These are phyloP conservation scores for Hirtodrosophila confusa DNA, from an alignment of 2,888 invertebrate species.

Conservation along the genomic window DNA sequence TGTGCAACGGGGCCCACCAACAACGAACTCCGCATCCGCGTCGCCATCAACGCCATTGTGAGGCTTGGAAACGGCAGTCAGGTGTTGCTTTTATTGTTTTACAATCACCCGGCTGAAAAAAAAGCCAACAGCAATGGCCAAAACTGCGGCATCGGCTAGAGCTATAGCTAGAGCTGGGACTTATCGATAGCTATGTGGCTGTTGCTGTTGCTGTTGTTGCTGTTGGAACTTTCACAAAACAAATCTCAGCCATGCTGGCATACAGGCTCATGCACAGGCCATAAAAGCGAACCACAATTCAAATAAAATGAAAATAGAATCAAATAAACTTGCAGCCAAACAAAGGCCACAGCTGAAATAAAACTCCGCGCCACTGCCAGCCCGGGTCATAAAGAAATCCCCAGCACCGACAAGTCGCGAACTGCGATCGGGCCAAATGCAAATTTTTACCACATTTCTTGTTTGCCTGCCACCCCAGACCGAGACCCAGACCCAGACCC, in stretches of 20 bases:
- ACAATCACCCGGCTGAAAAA: constrained; percentile 67
- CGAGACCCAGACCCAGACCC: constrained; percentile 11
- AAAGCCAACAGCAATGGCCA: constrained; percentile 26
- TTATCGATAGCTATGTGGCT: constrained; percentile 47
- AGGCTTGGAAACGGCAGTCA: constrained; percentile 67
- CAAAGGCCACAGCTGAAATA: constrained; percentile 68
- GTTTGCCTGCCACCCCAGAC: constrained; percentile 22
- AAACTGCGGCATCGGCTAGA: constrained; percentile 8
- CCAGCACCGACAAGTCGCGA: constrained; percentile 56
- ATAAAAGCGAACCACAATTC: constrained; percentile 77
- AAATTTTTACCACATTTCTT: constrained; percentile 50
- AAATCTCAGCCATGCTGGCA: constrained; percentile 58
- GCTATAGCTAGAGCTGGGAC: constrained; percentile 18
- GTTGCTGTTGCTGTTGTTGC: constrained; percentile 24
- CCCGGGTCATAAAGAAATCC: constrained; percentile 73
- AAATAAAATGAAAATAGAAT: constrained; percentile 80
- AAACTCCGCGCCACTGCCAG: constrained; percentile 50
- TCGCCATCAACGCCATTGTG: constrained; percentile 73
- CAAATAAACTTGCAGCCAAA: constrained; percentile 74
- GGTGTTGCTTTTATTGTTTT: constrained; percentile 80
- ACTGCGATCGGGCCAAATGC: constrained; percentile 67
- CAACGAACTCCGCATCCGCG: constrained; percentile 65
- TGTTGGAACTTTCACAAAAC: constrained; percentile 71
- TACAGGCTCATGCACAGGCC: constrained; percentile 54
- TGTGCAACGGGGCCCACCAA: constrained; percentile 55